Percentiles rank a stretch among this genome's conserved stretches.
Evolutionary conservation across 2,888 invertebrate species (phyloP).

Genomic region (Thereva unica): DNA sequence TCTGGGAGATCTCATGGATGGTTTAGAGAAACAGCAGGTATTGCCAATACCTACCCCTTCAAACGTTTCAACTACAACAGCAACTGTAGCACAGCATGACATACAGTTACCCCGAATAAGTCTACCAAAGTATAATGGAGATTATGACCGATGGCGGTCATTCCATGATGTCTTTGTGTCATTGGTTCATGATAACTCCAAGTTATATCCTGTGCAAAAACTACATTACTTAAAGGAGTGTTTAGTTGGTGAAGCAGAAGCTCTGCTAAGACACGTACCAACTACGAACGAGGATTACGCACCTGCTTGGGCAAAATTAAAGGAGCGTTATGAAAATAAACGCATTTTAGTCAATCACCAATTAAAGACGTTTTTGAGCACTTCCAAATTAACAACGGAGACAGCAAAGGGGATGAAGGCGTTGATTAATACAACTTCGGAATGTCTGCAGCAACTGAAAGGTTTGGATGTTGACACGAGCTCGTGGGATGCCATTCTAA

Average conservation of each 20-base stretch:
- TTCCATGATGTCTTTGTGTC: constrained; percentile 6
- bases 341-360: constrained; percentile 35
- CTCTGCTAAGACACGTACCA: constrained; percentile 21
- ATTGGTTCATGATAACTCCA: not conserved
- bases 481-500: not conserved
- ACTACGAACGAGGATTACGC: constrained; percentile 31
- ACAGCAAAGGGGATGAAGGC: constrained; percentile 28
- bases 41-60: too few species aligned
- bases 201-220: constrained; percentile 26
- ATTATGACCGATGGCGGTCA: constrained; percentile 30
- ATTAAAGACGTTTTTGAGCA: constrained; percentile 28
- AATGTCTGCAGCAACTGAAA: constrained; percentile 4
- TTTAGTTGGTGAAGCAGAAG: constrained; percentile 21
- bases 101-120: too few species aligned
- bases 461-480: not conserved
- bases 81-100: too few species aligned
- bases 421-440: constrained; percentile 20
- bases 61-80: too few species aligned
- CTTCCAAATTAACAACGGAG: not conserved
- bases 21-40: too few species aligned
- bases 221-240: constrained; percentile 30
- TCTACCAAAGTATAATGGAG: constrained; percentile 26
- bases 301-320: constrained; percentile 26
- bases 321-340: constrained; percentile 38
- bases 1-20: too few species aligned